A percentile compares a stretch with the other conserved stretches of the same genome.
Evolutionary conservation across 2,113 vertebrate species (phyloP).

Genomic region (Mionectes macconnelli): DNA sequence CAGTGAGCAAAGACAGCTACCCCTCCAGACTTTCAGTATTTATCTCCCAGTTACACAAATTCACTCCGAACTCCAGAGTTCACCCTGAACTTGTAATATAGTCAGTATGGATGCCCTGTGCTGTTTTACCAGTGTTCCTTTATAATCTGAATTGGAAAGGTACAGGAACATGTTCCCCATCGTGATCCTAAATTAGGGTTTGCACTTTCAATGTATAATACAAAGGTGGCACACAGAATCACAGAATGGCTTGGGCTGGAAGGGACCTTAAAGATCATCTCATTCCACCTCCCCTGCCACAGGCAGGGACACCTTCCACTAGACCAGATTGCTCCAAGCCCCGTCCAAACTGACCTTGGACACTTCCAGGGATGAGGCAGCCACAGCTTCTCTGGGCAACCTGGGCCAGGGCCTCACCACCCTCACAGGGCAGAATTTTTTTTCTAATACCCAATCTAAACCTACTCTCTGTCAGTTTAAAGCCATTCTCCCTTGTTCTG

Average conservation of each 20-base stretch:
- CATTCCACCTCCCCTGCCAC: not conserved
- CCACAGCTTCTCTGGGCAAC: not conserved
- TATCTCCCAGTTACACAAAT: not conserved
- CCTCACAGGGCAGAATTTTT: too few relatives aligned
- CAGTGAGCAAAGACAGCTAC: not conserved
- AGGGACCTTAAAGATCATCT: not conserved
- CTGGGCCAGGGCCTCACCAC: not conserved
- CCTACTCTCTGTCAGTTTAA: not conserved
- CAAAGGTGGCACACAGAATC: not conserved
- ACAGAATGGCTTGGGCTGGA: not conserved
- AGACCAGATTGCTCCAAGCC: not conserved
- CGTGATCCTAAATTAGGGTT: not conserved
- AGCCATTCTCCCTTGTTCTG: not conserved
- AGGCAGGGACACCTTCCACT: not conserved
- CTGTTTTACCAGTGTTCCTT: not conserved
- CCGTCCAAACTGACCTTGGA: not conserved
- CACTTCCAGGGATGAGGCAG: not conserved
- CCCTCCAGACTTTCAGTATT: not conserved
- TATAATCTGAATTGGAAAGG: not conserved
- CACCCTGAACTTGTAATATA: not conserved
- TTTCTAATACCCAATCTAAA: not conserved
- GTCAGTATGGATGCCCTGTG: not conserved
- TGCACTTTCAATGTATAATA: not conserved
- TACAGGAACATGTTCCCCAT: not conserved
- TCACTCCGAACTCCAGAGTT: not conserved